Conservation (phyloP, 2,797 vertebrate species). For the Poeciliopsis paucimaculata region DNA sequence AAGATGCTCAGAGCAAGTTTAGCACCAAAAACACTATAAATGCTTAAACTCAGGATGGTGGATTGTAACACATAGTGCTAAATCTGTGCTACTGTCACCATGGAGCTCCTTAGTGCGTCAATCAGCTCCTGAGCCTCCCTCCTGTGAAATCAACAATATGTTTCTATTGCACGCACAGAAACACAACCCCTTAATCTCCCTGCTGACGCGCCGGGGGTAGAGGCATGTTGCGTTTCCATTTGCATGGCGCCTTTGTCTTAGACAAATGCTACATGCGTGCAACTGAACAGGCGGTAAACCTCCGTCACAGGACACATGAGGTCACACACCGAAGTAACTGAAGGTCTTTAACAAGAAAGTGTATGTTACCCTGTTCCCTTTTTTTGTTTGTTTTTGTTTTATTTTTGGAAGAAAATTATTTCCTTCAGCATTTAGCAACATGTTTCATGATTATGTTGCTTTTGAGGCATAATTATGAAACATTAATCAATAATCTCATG, state of each 20-base stretch:
- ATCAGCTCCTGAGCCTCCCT: background rate
- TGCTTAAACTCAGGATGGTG: background rate
- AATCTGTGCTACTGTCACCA: background rate
- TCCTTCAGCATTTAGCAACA: background rate
- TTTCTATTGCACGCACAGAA: slow-evolving; percentile 39
- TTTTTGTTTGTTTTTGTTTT: no score
- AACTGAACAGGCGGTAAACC: slow-evolving; percentile 54
- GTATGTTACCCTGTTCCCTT: background rate
- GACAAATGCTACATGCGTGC: slow-evolving; percentile 23
- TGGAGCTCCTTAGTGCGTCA: slow-evolving; percentile 23
- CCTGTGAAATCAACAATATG: slow-evolving; percentile 52
- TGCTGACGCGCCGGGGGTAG: slow-evolving; percentile 26
- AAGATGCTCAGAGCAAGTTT: background rate
- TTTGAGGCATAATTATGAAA: no score
- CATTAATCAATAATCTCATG: no score
- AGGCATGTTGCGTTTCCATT: slow-evolving; percentile 50
- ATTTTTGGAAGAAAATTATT: background rate
- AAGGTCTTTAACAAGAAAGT: background rate
- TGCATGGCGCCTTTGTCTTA: slow-evolving; percentile 31
- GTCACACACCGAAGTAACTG: slow-evolving; percentile 28
- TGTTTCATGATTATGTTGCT: no score
- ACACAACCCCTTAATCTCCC: slow-evolving; percentile 38
- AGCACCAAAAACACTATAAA: background rate
- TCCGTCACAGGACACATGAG: slow-evolving; percentile 11
- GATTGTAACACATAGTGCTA: background rate